A percentile compares a stretch with the other conserved stretches of the same genome.
Conservation (phyloP, 2,797 vertebrate species). For the Sebastes alutus region DNA sequence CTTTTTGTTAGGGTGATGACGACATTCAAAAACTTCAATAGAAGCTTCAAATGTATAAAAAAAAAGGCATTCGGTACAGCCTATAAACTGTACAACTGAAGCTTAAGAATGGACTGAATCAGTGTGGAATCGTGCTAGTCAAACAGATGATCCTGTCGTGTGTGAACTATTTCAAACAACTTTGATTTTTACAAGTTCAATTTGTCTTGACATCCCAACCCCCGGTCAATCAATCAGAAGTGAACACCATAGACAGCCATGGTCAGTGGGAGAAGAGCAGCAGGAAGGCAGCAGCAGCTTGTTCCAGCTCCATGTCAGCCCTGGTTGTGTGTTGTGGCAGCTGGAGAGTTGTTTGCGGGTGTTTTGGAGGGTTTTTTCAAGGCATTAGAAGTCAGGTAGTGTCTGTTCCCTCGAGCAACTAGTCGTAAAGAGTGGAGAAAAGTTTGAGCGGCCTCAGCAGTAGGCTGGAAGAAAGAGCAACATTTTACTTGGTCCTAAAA, state of each 20-base stretch:
- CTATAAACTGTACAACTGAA: neutral
- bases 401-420: conserved; percentile 39
- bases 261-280: neutral
- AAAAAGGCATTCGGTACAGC: neutral
- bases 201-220: neutral
- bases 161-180: neutral
- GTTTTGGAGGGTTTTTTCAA: conserved; percentile 12
- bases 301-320: conserved; percentile 13
- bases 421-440: conserved; percentile 4
- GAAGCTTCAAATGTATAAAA: neutral
- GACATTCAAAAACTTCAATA: neutral
- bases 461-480: neutral
- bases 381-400: conserved; percentile 29
- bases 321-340: conserved; percentile 18
- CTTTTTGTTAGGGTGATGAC: neutral
- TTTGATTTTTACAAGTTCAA: neutral
- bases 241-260: neutral
- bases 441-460: conserved; percentile 9
- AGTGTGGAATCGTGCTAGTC: neutral
- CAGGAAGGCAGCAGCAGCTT: neutral
- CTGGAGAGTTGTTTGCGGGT: neutral
- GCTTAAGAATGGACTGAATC: neutral
- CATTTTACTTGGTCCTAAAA: conserved; percentile 15
- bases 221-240: neutral
- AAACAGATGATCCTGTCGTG: neutral